Conservation (phyloP, 2,797 vertebrate genomes). For the Cryptoblepharus egeriae region DNA sequence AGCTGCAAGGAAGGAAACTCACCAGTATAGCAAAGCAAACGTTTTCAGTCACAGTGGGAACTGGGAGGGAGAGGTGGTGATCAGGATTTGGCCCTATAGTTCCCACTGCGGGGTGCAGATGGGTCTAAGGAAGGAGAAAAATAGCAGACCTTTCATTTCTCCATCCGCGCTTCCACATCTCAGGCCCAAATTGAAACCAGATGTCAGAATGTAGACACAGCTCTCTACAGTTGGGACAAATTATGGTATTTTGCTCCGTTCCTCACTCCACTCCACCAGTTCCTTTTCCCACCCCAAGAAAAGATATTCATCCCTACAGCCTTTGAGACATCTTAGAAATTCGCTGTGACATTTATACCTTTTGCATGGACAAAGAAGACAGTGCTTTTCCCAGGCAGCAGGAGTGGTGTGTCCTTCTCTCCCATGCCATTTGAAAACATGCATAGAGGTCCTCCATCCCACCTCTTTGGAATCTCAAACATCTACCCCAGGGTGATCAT, state of each 20-base stretch:
- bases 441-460: not conserved
- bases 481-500: too few species aligned
- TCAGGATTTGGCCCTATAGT: constrained; percentile 7
- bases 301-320: constrained; percentile 73
- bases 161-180: constrained; percentile 84
- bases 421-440: not conserved
- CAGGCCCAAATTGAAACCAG: constrained; percentile 87
- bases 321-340: constrained; percentile 39
- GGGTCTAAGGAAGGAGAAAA: constrained; percentile 69
- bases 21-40: constrained; percentile 14
- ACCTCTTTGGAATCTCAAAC: not conserved
- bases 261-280: too few species aligned
- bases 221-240: constrained; percentile 89
- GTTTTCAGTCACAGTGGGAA: not conserved
- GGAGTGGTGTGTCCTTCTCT: too few species aligned
- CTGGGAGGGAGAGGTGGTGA: not conserved
- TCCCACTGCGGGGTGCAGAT: constrained; percentile 48
- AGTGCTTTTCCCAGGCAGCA: not conserved
- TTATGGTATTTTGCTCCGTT: constrained; percentile 72
- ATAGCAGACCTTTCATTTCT: constrained; percentile 85
- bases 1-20: not conserved
- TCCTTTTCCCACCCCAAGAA: constrained; percentile 60
- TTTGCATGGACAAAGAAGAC: not conserved
- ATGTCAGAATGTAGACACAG: constrained; percentile 88
- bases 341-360: not conserved